These are phyloP conservation scores for Kryphioiulus occultus DNA, from an alignment of 2,888 invertebrate species.

Conservation along the genomic window DNA sequence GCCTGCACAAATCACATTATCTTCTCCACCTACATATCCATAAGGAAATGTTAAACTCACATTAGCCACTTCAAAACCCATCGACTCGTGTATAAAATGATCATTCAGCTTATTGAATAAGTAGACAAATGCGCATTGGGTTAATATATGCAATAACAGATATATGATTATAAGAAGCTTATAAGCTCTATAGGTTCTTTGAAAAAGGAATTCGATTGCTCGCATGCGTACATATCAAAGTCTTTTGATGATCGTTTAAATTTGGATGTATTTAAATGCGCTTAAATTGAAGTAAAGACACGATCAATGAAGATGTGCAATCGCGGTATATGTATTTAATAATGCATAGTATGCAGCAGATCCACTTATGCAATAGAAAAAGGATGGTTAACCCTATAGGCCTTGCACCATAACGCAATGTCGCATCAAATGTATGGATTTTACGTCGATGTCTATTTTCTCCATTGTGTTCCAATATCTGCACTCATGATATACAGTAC, in stretches of 20 bases:
- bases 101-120: constrained; percentile 26
- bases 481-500: background rate
- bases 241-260: too few relatives aligned
- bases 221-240: background rate
- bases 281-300: background rate
- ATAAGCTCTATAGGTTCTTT: background rate
- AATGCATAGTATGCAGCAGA: background rate
- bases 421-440: constrained; percentile 9
- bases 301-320: constrained; percentile 1
- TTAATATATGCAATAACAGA: constrained; percentile 8
- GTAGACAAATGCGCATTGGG: background rate
- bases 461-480: background rate
- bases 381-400: background rate
- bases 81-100: constrained; percentile 7
- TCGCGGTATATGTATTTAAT: background rate
- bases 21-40: background rate
- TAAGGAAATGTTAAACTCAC: background rate
- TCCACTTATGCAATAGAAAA: background rate
- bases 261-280: background rate
- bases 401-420: background rate
- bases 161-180: background rate
- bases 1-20: background rate
- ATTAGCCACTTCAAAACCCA: constrained; percentile 7
- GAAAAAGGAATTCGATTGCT: background rate
- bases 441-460: background rate